These are phyloP conservation scores for Microcebus jonahi DNA, from an alignment of 2,113 vertebrate genomes.

Conservation along the genomic window DNA sequence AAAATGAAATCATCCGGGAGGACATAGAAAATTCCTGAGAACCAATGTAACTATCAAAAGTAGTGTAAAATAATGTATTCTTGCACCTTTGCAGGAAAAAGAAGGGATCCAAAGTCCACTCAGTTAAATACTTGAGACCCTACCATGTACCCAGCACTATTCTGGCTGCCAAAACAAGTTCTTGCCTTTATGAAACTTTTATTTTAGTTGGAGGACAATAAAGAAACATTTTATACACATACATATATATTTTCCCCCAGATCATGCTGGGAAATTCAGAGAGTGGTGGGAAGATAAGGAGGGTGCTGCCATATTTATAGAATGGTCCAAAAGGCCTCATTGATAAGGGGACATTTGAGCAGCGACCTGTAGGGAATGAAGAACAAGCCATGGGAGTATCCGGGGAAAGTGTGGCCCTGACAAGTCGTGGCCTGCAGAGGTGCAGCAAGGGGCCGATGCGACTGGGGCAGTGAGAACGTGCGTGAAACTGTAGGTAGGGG, in stretches of 20 bases:
- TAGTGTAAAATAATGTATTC: slow-evolving; percentile 2
- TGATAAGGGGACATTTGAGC: neutral
- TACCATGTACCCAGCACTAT: neutral
- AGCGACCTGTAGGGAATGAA: neutral
- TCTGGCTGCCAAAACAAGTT: neutral
- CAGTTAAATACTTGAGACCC: neutral
- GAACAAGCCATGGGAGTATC: neutral
- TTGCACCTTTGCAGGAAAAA: neutral
- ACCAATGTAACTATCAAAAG: neutral
- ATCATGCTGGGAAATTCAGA: neutral
- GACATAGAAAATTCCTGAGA: slow-evolving; percentile 32
- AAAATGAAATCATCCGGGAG: slow-evolving; percentile 3
- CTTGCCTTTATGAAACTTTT: neutral
- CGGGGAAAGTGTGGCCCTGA: neutral
- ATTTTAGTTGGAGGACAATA: neutral
- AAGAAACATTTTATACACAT: neutral
- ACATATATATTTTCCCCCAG: neutral
- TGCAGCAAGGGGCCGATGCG: neutral
- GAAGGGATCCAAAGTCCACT: neutral
- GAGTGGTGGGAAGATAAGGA: neutral
- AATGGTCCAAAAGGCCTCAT: neutral
- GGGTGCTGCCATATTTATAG: neutral
- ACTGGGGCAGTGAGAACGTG: fast-evolving
- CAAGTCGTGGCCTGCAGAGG: neutral
- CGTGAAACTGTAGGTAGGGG: neutral